Conservation (phyloP, 2,888 invertebrate species). For the Drosophila buzzatii region DNA sequence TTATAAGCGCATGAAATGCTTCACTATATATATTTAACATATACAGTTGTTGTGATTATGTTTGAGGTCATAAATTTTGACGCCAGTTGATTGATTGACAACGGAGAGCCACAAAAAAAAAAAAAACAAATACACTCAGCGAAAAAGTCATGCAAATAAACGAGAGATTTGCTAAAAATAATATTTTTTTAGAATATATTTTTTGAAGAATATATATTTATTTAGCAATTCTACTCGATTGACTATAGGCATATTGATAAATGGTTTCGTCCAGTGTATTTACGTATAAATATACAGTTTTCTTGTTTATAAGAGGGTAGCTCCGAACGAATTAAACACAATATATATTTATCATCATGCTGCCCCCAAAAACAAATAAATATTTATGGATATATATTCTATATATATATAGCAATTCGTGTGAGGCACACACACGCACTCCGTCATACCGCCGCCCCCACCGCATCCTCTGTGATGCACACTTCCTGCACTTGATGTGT, state of each 20-base stretch:
- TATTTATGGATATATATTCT: conserved; percentile 11
- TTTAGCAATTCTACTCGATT: background rate
- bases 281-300: background rate
- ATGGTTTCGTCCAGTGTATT: conserved; percentile 2
- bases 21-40: conserved; percentile 28
- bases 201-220: too few relatives aligned
- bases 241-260: background rate
- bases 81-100: conserved; percentile 76
- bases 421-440: background rate
- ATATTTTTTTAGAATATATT: too few relatives aligned
- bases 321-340: conserved; percentile 32
- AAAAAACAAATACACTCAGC: background rate
- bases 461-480: background rate
- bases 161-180: background rate
- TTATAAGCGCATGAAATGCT: conserved; percentile 60
- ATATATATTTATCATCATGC: conserved; percentile 31
- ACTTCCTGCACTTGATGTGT: conserved; percentile 45
- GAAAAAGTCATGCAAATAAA: conserved; percentile 4
- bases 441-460: background rate
- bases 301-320: conserved; percentile 21
- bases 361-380: conserved; percentile 20
- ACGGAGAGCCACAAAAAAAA: conserved; percentile 14
- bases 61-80: conserved; percentile 75
- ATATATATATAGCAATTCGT: conserved; percentile 2
- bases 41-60: conserved; percentile 60